Evolutionary conservation across 2,888 invertebrate species (phyloP).

Genomic region (Phaedon cochleariae): DNA sequence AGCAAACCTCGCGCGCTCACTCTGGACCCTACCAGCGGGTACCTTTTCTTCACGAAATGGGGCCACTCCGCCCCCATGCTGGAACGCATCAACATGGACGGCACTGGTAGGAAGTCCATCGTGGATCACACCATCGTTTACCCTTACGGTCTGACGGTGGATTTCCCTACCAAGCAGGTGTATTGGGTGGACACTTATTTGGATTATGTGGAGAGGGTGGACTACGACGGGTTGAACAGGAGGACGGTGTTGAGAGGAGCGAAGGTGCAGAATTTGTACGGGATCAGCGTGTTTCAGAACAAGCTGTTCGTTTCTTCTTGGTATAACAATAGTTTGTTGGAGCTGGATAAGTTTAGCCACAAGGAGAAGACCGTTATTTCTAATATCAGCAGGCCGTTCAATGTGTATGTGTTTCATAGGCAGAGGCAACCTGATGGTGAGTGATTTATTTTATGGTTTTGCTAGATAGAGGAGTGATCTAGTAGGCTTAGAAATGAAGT

Average conservation of each 20-base stretch:
- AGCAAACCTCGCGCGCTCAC: conserved; percentile 74
- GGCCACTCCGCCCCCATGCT: conserved; percentile 71
- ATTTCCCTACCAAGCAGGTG: conserved; percentile 74
- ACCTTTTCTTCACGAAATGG: conserved; percentile 82
- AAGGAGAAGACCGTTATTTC: conserved; percentile 52
- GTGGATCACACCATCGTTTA: conserved; percentile 78
- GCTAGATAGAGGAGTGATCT: not conserved
- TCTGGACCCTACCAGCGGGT: conserved; percentile 79
- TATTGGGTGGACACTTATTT: conserved; percentile 86
- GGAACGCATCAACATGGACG: conserved; percentile 72
- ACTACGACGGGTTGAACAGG: conserved; percentile 77
- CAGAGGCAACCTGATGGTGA: conserved; percentile 79
- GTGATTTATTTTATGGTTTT: conserved; percentile 39
- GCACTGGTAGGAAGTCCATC: conserved; percentile 68
- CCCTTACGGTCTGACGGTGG: conserved; percentile 77
- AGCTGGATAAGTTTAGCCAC: conserved; percentile 68
- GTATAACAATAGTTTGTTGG: conserved; percentile 71
- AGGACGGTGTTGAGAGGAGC: conserved; percentile 66
- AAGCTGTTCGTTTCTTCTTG: conserved; percentile 78
- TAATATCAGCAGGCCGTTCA: conserved; percentile 69
- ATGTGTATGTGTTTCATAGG: conserved; percentile 78
- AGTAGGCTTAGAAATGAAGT: too few species aligned
- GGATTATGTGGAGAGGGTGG: conserved; percentile 79
- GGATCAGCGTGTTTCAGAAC: conserved; percentile 78
- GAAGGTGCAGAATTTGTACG: conserved; percentile 73